Base-by-base conservation (phyloP, 2,888 invertebrate genomes). In the Eristalinus sepulchralis region DNA sequence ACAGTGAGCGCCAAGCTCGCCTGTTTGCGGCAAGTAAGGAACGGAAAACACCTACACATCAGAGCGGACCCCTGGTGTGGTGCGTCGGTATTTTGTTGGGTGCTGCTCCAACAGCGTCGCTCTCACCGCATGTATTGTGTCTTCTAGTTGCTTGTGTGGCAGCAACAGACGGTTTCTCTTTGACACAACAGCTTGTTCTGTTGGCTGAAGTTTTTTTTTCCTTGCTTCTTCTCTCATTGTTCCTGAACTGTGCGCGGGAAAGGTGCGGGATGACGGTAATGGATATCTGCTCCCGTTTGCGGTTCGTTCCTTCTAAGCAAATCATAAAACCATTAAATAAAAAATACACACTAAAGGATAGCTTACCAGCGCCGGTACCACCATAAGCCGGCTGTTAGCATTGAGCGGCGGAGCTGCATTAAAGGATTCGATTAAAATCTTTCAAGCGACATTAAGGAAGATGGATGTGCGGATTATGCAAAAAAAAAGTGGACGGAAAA, bases 321-420 rank as follows among this genome's bases (percentile, higher is more conserved):
- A 85, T 85, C 77, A 86, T 73, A 82, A 78, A 86, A 66, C 82
- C 85, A 86, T 86, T 86, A 82, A 73, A 72, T 77, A 71, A 24
- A n/a, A 63, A 63, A 67, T 60, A 67, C 66, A 75, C 73, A 31
- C 60, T 13, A 57, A 72, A 10, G 36, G 33, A 55, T 47, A 73
- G 57, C 33, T n/a, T 71, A 39, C 60, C 39, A 39, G 34, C 47
- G 53, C 57, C 39, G 57, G 57, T 63, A 4, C 53, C 59, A 39
- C 24, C 20, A n/a, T 73, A 53, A 76, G 71, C 71, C 53, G 68
- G 59, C 59, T 81, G 81, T 55, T 63, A 24, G 62, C 36, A 76
- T 60, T 76, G 39, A 77, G 17, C 57, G 33, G 55, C 60, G 53
- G 63, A 63, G 70, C n/a, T 77, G 85, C 85, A 85, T 77, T 78